A percentile compares a stretch with the other conserved stretches of the same genome.
phyloP scores from a whole-genome alignment of 2,797 vertebrate species.

The Bovichtus diacanthus region DNA sequence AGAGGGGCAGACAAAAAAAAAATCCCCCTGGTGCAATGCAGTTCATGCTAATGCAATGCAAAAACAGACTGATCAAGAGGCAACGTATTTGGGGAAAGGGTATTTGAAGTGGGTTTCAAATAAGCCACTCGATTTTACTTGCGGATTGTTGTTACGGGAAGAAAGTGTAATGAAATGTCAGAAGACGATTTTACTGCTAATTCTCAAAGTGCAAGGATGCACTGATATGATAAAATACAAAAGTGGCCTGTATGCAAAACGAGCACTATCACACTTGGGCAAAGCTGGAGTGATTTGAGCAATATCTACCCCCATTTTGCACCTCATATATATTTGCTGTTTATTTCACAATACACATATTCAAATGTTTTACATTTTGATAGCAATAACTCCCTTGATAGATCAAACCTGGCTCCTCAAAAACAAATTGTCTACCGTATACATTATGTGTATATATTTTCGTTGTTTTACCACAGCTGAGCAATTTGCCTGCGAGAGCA shows the following conservation, averaged over 20 bases:
- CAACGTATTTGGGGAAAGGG: slow-evolving; percentile 20
- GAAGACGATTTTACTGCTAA: slow-evolving; percentile 53
- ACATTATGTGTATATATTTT: slow-evolving; percentile 50
- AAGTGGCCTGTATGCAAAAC: slow-evolving; percentile 41
- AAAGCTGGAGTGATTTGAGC: slow-evolving; percentile 69
- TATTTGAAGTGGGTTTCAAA: slow-evolving; percentile 47
- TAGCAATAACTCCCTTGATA: slow-evolving; percentile 72
- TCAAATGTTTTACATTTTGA: slow-evolving; percentile 75
- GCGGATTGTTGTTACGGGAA: slow-evolving; percentile 35
- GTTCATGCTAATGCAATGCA: slow-evolving; percentile 62
- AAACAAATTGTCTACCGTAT: slow-evolving; percentile 29
- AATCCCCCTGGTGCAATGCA: slow-evolving; percentile 57
- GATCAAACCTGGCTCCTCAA: slow-evolving; percentile 35
- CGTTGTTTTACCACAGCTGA: slow-evolving; percentile 78
- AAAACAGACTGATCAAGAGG: slow-evolving; percentile 50
- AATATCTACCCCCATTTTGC: slow-evolving; percentile 37
- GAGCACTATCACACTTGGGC: slow-evolving; percentile 56
- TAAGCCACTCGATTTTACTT: slow-evolving; percentile 49
- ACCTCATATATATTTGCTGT: slow-evolving; percentile 47
- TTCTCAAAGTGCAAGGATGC: slow-evolving; percentile 51
- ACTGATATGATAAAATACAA: slow-evolving; percentile 60
- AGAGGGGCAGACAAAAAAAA: neutral
- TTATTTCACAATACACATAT: slow-evolving; percentile 63
- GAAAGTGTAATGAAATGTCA: slow-evolving; percentile 68
- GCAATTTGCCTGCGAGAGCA: slow-evolving; percentile 60